Evolutionary conservation across 2,113 vertebrate species (phyloP), one percentile per base, ranked within the genome.

Genomic region (Pseudorhombus dupliciocellatus): DNA sequence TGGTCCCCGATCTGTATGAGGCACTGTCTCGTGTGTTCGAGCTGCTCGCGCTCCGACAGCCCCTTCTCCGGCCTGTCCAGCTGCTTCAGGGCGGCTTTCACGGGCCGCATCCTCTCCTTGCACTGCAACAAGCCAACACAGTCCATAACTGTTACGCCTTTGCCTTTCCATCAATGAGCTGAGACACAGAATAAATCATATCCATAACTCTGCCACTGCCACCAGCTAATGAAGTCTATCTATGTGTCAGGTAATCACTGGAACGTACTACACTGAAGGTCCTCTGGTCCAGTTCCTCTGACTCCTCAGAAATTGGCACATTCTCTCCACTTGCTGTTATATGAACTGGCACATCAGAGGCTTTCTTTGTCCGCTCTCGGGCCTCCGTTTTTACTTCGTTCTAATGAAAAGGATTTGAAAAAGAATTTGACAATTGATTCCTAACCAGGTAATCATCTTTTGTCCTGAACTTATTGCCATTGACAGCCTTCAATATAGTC

Each of bases 1-100:
- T 99, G 98, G 88, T 99, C 98, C 78, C 98, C 98, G 42, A 99
- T 99, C 93, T 98, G 98, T 69, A 99, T 98, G 65, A 99, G 94
- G 73, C 98, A 99, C 62, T 99, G 98, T 8, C 98, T 92, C 0
- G 98, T 99, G 70, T 99, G 97, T 22, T 99, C 97, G 2, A 99
- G 94, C 88, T 99, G 98, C 74, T 99, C 97, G 11, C 96, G 95
- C 91, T 99, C 98, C 5, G 98, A 99, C 82, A 99, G 95, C 20
- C 98, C 98, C 73, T 99, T 99, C 89, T 99, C 98, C 24, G 98
- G 98, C 62, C 97, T 81, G 90, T 99, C 98, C 85, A 99, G 92
- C 77, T 99, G 98, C 88, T 99, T 99, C 79, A 99, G 85, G 15
- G 98, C 98, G 44, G 97, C 97, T 84, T 99, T 99, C 21, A 99